phyloP scores from a whole-genome alignment of 1,140 invertebrate genomes.

The Penaeus indicus region DNA sequence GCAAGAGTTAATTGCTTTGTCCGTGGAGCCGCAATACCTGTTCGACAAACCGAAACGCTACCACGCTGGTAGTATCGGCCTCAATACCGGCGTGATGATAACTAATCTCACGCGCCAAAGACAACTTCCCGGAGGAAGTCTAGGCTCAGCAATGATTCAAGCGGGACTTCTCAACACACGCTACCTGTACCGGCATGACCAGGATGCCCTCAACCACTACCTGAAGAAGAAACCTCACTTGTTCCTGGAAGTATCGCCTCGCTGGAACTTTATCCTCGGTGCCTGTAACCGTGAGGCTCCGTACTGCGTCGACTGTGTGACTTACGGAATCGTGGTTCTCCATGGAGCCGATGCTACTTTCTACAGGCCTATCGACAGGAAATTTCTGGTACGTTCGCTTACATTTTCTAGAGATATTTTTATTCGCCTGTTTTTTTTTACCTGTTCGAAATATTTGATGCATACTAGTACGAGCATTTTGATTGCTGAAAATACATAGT shows the following conservation, averaged over 20 bases:
- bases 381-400: constrained; percentile 14
- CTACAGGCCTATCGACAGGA: constrained; percentile 12
- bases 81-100: constrained; percentile 43
- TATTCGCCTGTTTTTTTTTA: too few relatives aligned
- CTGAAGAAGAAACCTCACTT: constrained; percentile 23
- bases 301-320: not conserved
- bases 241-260: constrained; percentile 19
- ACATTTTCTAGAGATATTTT: too few relatives aligned
- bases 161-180: not conserved
- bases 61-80: constrained; percentile 28
- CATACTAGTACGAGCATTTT: too few relatives aligned
- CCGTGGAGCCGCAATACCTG: constrained; percentile 41
- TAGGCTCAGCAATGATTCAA: constrained; percentile 7
- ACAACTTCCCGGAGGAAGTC: not conserved
- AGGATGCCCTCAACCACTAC: constrained; percentile 41
- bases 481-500: too few relatives aligned
- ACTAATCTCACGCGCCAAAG: constrained; percentile 40
- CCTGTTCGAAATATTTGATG: too few relatives aligned
- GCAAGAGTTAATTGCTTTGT: constrained; percentile 7
- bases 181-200: constrained; percentile 26
- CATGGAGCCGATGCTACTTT: constrained; percentile 29
- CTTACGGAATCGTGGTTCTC: not conserved
- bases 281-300: constrained; percentile 20
- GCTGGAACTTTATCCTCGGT: constrained; percentile 35
- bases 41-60: constrained; percentile 13